Conservation (phyloP, 2,888 invertebrate genomes). For the Pyrrhia umbra region DNA sequence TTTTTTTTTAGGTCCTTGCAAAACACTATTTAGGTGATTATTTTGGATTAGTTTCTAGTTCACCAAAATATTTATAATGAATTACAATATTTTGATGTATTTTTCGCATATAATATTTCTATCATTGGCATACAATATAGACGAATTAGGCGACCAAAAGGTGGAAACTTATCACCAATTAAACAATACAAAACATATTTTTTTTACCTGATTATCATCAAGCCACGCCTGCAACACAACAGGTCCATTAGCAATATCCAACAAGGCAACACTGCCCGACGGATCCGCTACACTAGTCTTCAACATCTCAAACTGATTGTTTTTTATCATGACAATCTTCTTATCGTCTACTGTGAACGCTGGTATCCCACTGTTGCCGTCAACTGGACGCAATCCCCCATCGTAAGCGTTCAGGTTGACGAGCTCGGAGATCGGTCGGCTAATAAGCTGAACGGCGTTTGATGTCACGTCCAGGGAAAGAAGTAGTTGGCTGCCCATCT, state of each 20-base stretch:
- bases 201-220: conserved; percentile 65
- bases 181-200: not conserved
- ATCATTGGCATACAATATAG: no score
- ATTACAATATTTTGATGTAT: no score
- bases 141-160: no score
- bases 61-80: no score
- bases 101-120: no score
- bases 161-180: no score
- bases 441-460: conserved; percentile 84
- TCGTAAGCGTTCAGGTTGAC: conserved; percentile 65
- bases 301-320: conserved; percentile 75
- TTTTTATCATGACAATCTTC: conserved; percentile 79
- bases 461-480: conserved; percentile 91
- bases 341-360: conserved; percentile 82
- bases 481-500: conserved; percentile 85
- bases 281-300: conserved; percentile 70
- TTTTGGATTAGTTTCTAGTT: no score
- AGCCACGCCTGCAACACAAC: conserved; percentile 80
- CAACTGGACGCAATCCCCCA: conserved; percentile 72
- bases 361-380: conserved; percentile 76
- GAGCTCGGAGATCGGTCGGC: conserved; percentile 82
- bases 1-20: no score
- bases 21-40: no score
- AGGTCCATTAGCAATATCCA: conserved; percentile 76
- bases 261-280: conserved; percentile 76